These are phyloP conservation scores for Trachelus tabidus DNA, from an alignment of 2,888 invertebrate genomes.

Conservation along the genomic window DNA sequence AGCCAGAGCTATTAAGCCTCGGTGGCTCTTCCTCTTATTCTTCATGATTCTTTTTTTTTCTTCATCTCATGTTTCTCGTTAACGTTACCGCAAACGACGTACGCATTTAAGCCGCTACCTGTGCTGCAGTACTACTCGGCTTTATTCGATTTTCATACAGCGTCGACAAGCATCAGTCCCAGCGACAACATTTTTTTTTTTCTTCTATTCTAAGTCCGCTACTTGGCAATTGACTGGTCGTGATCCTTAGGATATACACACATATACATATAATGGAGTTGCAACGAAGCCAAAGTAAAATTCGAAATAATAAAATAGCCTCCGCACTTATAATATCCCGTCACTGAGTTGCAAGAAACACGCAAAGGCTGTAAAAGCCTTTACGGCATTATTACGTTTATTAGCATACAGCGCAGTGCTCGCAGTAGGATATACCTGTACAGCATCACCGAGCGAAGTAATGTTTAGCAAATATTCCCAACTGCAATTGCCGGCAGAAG, in stretches of 20 bases:
- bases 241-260: background rate
- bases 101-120: background rate
- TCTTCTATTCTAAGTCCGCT: background rate
- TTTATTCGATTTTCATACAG: background rate
- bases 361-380: conserved; percentile 26
- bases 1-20: conserved; percentile 10
- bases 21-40: conserved; percentile 1
- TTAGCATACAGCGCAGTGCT: conserved; percentile 19
- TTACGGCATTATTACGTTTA: conserved; percentile 36
- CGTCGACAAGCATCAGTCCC: background rate
- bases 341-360: conserved; percentile 6
- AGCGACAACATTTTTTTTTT: background rate
- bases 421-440: background rate
- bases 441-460: background rate
- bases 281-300: background rate
- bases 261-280: background rate
- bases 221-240: background rate
- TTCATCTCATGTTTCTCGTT: background rate
- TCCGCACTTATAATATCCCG: conserved; percentile 2
- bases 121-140: background rate
- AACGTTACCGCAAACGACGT: background rate
- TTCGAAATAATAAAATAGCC: conserved; percentile 1
- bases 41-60: background rate
- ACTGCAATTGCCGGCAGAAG: background rate
- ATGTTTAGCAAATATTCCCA: conserved; percentile 10